Percentiles rank a stretch among this genome's conserved stretches.
phyloP scores from a whole-genome alignment of 1,140 invertebrate genomes.

The Telenomus remus region DNA sequence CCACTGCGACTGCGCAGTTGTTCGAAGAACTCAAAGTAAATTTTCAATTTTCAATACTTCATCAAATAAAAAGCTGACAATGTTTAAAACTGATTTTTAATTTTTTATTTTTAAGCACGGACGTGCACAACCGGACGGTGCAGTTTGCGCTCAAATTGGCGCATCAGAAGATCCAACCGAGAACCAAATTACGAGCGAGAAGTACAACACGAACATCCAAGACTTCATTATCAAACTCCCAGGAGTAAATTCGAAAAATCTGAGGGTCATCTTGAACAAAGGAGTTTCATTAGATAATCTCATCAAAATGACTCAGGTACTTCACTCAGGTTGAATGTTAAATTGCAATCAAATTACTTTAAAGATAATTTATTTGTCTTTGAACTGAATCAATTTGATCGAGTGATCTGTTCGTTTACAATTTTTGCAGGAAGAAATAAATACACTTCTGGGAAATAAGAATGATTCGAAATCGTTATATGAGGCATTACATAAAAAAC shows the following conservation, averaged over 20 bases:
- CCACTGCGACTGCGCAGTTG: conserved; percentile 95
- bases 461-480: conserved; percentile 79
- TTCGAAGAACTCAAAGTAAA: conserved; percentile 90
- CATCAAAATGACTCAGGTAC: conserved; percentile 77
- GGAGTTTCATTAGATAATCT: conserved; percentile 84
- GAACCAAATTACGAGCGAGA: conserved; percentile 77
- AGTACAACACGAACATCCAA: conserved; percentile 85
- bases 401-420: background rate
- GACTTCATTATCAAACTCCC: conserved; percentile 94
- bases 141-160: conserved; percentile 81
- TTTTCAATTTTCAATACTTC: background rate
- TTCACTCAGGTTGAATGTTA: background rate
- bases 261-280: conserved; percentile 85
- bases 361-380: no score
- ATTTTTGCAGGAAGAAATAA: conserved; percentile 78
- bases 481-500: conserved; percentile 79
- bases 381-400: no score
- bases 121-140: conserved; percentile 84
- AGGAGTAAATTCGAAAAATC: conserved; percentile 92
- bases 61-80: no score
- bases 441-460: conserved; percentile 81
- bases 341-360: no score
- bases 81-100: background rate
- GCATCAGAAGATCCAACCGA: conserved; percentile 78
- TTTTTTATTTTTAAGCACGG: conserved; percentile 77